These are phyloP conservation scores for Araneus ventricosus DNA, from an alignment of 1,140 invertebrate species.

Conservation along the genomic window DNA sequence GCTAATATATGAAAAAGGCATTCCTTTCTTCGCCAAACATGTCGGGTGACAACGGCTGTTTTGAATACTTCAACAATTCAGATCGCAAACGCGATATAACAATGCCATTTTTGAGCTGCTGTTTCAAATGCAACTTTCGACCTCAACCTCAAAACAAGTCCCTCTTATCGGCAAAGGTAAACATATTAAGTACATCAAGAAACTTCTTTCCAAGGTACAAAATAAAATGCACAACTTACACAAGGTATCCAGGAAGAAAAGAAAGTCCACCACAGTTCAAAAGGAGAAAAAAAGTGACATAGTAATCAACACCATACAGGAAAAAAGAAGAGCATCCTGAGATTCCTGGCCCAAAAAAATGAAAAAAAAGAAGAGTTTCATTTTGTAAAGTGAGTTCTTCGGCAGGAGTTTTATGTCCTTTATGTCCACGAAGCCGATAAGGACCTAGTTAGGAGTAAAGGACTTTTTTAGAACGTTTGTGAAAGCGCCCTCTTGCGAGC, in stretches of 20 bases:
- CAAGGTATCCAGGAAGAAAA: not conserved
- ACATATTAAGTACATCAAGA: not conserved
- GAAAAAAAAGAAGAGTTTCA: not conserved
- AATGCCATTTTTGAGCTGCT: not conserved
- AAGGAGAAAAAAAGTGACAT: not conserved
- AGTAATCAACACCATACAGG: slow-evolving; percentile 4
- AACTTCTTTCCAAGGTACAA: not conserved
- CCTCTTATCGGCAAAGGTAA: not conserved
- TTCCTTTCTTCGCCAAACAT: not conserved
- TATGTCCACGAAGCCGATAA: slow-evolving; percentile 33
- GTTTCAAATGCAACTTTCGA: not conserved
- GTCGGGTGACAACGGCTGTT: not conserved
- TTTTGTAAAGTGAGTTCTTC: slow-evolving; percentile 57
- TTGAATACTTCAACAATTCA: not conserved
- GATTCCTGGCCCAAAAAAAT: not conserved
- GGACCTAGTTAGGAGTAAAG: slow-evolving; percentile 33
- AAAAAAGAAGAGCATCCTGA: not conserved
- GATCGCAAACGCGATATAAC: no score
- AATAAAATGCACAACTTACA: not conserved
- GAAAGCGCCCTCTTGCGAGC: not conserved
- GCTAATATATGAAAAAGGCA: no score
- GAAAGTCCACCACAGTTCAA: not conserved
- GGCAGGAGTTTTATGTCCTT: not conserved
- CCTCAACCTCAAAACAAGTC: not conserved
- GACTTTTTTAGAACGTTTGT: slow-evolving; percentile 22